These are phyloP conservation scores for Aelia acuminata DNA, from an alignment of 2,888 invertebrate genomes.

Conservation along the genomic window DNA sequence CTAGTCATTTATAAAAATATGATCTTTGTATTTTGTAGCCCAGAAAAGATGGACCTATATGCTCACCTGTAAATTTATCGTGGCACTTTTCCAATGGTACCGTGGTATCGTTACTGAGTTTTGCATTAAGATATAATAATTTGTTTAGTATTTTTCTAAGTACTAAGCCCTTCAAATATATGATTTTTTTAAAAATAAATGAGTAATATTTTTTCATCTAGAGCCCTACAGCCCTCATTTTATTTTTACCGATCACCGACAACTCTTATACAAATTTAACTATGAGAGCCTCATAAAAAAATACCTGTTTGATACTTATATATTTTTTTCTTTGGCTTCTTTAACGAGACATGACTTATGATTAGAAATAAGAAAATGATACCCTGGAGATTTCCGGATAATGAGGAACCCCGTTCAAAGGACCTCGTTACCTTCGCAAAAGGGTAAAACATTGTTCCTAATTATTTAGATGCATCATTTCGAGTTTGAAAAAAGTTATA, in stretches of 20 bases:
- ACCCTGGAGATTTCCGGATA: slow-evolving; percentile 8
- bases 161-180: too few relatives aligned
- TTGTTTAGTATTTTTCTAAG: too few relatives aligned
- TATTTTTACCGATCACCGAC: neutral
- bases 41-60: too few relatives aligned
- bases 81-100: too few relatives aligned
- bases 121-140: too few relatives aligned
- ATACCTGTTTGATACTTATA: neutral
- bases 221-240: neutral
- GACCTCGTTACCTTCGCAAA: neutral
- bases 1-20: too few relatives aligned
- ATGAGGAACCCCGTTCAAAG: slow-evolving; percentile 1
- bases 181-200: neutral
- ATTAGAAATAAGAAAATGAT: slow-evolving; percentile 45
- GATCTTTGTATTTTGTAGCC: too few relatives aligned
- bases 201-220: neutral
- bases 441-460: slow-evolving; percentile 33
- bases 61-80: too few relatives aligned
- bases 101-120: too few relatives aligned
- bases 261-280: neutral
- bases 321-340: neutral
- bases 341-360: slow-evolving; percentile 44
- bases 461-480: slow-evolving; percentile 15
- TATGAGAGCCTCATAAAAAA: neutral
- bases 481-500: neutral